Evolutionary conservation across 2,113 vertebrate genomes (phyloP), one percentile per base, ranked within the genome.

Genomic region (Petroica traversi): DNA sequence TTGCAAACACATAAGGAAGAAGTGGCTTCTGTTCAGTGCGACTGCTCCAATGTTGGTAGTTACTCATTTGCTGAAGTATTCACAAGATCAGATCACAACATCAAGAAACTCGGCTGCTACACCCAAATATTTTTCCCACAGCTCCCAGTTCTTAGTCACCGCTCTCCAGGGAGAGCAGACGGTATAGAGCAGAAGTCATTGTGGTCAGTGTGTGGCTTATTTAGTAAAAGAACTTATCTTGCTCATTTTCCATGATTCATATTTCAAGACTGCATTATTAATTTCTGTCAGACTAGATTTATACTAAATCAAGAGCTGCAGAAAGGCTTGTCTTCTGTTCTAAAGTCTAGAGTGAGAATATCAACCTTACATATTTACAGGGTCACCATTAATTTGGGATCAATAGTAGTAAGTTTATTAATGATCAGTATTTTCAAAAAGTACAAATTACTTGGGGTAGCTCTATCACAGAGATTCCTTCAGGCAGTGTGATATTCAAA

Each of bases 81-180:
- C 81, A 68, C 61, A 95, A 81, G 59, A 74, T 57, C 67, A 78
- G 36, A 76, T 34, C 76, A 69, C 55, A 63, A 52, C 19, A 81
- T 74, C 19, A 46, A 84, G 73, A 83, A 75, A 72, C 36, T 88
- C 76, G 88, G 51, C 59, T 90, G 82, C 77, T 88, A 59, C 63
- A 94, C 58, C 79, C 73, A 74, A 89, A 59, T 40, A 31, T 81
- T 79, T 58, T 94, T 93, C 68, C 64, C 89, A 93, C 73, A 89
- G 81, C 79, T 71, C 68, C 38, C 46, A 77, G 24, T 66, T 67
- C 72, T 93, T 92, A 88, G 52, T 79, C 83, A 96, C 26, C 0
- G 0, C 29, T 76, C n/a, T 68, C 63, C 55, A 69, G 55, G 51
- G 72, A 92, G 41, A 86, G 67, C 61, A 83, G 63, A 77, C 46